Evolutionary conservation across 2,888 invertebrate genomes (phyloP).

Genomic region (Hydroisotoma schaefferi): DNA sequence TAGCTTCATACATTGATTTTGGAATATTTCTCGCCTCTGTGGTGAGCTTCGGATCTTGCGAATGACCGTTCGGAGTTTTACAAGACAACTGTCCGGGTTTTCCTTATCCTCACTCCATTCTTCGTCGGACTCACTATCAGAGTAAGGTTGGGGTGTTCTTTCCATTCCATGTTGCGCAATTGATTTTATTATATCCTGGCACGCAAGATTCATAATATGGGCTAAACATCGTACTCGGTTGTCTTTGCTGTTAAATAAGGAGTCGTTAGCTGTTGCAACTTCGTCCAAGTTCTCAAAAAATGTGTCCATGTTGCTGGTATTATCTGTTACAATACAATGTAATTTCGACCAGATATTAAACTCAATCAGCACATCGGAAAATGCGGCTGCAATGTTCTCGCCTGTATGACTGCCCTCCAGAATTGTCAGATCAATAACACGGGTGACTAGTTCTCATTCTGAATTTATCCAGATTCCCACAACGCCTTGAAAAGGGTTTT

Average conservation of each 20-base stretch:
- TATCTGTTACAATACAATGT: constrained; percentile 20
- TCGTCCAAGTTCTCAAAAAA: constrained; percentile 11
- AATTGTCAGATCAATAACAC: constrained; percentile 7
- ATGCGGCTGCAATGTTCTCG: constrained; percentile 11
- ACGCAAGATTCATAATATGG: constrained; percentile 22
- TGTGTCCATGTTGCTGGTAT: constrained; percentile 22
- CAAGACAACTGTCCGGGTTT: neutral
- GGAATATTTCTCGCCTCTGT: constrained; percentile 1
- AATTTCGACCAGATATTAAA: constrained; percentile 11
- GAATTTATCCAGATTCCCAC: too few species aligned
- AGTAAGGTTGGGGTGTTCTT: neutral
- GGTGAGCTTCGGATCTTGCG: neutral
- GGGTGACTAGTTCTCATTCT: constrained; percentile 14
- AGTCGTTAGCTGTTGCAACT: neutral
- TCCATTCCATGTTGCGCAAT: neutral
- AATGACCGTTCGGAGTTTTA: neutral
- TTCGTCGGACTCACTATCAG: neutral
- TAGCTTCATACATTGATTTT: neutral
- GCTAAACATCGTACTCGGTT: constrained; percentile 26
- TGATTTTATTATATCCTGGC: neutral
- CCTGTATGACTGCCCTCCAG: constrained; percentile 23
- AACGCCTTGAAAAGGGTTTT: constrained; percentile 19
- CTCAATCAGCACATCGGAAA: constrained; percentile 1
- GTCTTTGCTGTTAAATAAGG: neutral
- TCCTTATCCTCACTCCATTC: neutral